Base-by-base conservation (phyloP, 2,113 vertebrate genomes). In the Spea multiplicata region DNA sequence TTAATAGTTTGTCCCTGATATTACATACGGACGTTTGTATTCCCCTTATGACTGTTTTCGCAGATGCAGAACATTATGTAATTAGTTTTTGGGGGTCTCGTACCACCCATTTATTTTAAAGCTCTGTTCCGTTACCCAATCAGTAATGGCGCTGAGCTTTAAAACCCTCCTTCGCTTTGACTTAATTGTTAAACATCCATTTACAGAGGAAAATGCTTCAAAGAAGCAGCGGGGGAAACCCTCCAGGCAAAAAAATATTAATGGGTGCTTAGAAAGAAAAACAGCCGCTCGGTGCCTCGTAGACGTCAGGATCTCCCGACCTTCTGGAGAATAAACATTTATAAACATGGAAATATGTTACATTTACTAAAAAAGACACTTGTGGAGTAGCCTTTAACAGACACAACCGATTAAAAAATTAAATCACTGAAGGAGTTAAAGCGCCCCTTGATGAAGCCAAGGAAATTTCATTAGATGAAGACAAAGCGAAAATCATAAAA, bases 31-130 rank as follows among this genome's bases (percentile, higher is more conserved):
- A 78, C 88, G 85, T 91, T 89, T 90, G 87, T 82, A 75, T 93
- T 91, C 91, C 88, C 88, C 87, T 85, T 86, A 88, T 86, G 87
- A 89, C 68, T 96, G 89, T 96, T 98, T 95, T 92, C 87, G 95
- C 94, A 95, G 94, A 95, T 95, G 93, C 93, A 95, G 92, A 94
- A 97, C 95, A 95, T 96, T 94, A 95, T 94, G 92, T 94, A 96
- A 96, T 98, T 96, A 95, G 92, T 92, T 90, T 90, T 91, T 89
- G 89, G 88, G 93, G 89, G 93, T 93, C 86, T 90, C 85, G 85
- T 86, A 77, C 87, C 86, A 84, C 89, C 90, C 90, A 92, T 94
- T 94, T 93, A 91, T 91, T 90, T 90, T 91, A 84, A 85, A 88
- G 88, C 90, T 90, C 88, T 89, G 88, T 91, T 87, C 80, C 82